Evolutionary conservation across 2,797 vertebrate genomes (phyloP).

Genomic region (Aselliscus stoliczkanus): DNA sequence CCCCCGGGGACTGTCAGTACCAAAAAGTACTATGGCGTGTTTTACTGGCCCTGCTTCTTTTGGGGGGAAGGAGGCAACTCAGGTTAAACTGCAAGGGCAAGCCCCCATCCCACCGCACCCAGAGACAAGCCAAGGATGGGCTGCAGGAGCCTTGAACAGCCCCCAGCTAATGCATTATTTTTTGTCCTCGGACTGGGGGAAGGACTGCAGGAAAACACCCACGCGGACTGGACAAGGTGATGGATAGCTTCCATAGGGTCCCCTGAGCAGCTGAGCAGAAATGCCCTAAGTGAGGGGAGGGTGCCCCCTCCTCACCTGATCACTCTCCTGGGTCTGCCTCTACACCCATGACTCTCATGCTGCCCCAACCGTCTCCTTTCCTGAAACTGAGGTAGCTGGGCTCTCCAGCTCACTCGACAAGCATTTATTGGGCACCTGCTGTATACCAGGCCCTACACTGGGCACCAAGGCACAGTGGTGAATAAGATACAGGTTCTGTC

Average conservation of each 20-base stretch:
- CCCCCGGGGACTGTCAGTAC: no score
- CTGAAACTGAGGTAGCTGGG: neutral
- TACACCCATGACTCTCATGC: neutral
- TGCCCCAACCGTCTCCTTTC: neutral
- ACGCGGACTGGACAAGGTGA: rapidly evolving
- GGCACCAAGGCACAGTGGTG: neutral
- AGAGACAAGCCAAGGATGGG: neutral
- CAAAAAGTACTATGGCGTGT: neutral
- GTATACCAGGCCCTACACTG: neutral
- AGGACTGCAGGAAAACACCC: neutral
- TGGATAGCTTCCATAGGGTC: neutral
- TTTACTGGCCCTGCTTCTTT: neutral
- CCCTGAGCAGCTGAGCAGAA: neutral
- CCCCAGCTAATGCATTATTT: neutral
- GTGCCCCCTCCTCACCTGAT: rapidly evolving
- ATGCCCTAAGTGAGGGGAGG: neutral
- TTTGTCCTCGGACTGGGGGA: neutral
- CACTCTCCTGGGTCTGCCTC: neutral
- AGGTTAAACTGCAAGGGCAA: neutral
- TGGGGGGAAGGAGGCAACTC: neutral
- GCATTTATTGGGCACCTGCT: neutral
- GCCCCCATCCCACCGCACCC: neutral
- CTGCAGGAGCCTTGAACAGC: neutral
- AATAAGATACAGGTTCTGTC: neutral
- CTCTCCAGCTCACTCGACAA: neutral